A percentile compares a stretch with the other conserved stretches of the same genome.
phyloP scores from a whole-genome alignment of 2,113 vertebrate genomes.

The Acrocephalus kingi region DNA sequence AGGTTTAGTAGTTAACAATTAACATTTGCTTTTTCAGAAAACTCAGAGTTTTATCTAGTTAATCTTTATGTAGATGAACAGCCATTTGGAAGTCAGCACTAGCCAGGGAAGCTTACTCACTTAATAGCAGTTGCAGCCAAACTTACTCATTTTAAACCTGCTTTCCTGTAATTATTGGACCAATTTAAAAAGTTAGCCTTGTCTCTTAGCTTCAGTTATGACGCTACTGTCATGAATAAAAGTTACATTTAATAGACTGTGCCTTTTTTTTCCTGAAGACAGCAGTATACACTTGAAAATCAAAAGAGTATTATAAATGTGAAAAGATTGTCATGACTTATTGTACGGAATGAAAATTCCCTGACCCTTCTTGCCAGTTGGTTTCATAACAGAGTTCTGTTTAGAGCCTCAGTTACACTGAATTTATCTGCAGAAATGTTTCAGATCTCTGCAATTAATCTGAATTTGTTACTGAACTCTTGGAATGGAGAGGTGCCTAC shows the following conservation, averaged over 20 bases:
- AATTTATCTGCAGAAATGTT: neutral
- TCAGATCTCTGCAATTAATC: neutral
- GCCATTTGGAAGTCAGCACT: neutral
- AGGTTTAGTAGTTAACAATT: neutral
- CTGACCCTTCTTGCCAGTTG: neutral
- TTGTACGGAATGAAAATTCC: neutral
- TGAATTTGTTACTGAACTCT: neutral
- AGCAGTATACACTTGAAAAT: neutral
- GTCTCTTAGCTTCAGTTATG: neutral
- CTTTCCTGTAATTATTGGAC: neutral
- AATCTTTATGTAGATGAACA: neutral
- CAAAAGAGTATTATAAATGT: neutral
- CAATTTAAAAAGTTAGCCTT: neutral
- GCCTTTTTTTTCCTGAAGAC: neutral
- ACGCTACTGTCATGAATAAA: neutral
- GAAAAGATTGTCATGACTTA: neutral
- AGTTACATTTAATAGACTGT: neutral
- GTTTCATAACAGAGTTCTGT: neutral
- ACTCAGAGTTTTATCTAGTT: neutral
- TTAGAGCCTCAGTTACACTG: neutral
- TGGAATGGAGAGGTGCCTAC: neutral
- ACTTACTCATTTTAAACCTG: neutral
- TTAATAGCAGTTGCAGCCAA: too few species aligned
- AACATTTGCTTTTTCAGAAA: neutral
- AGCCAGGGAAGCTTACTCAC: neutral